Evolutionary conservation across 2,888 invertebrate genomes (phyloP), one percentile per base, ranked within the genome.

Genomic region (Philhelius pedissequus): DNA sequence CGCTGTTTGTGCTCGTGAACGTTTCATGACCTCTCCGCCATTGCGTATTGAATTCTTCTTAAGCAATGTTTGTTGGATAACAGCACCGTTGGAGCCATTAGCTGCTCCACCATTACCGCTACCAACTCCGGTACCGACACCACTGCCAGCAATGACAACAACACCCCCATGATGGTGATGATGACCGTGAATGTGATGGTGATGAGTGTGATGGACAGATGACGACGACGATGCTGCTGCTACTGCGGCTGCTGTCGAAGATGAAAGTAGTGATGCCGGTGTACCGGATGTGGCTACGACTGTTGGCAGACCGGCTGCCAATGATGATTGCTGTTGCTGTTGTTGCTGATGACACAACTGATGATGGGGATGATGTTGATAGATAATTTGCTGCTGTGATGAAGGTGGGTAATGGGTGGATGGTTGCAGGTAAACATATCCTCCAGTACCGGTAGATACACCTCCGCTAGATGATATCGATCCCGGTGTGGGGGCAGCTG

Each of bases 1-100:
- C 94, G 94, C 94, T 87, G 93, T 93, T 91, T 94, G 94, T 87
- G 94, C 93, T 89, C 95, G 92, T 87, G 94, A 94, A 84, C 95
- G 92, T 89, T 95, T 95, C 87, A 94, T 91, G 69, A 94, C 93
- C 89, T 95, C 95, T 68, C 93, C 94, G 86, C 93, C 90, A 88
- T 93, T 94, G 75, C 95, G 92, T 52, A 94, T 92, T 25, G 94
- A 93, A 70, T 94, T 94, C 89, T 95, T 95, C 89, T 95, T 95
- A 89, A 93, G 93, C 87, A 94, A 90, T 64, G 92, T 92, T 88
- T 94, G 94, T 68, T 89, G 89, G 20, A 88, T 86, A 73, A 89
- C 87, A 30, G 86, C 74, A 50, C 64, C 64, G 0, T 87, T 82
- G 62, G 88, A 87, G 18, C 88, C 87, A 30, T 88, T 87, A 11